Base-by-base conservation (phyloP, 2,797 vertebrate species). In the Tarsius wallacei region DNA sequence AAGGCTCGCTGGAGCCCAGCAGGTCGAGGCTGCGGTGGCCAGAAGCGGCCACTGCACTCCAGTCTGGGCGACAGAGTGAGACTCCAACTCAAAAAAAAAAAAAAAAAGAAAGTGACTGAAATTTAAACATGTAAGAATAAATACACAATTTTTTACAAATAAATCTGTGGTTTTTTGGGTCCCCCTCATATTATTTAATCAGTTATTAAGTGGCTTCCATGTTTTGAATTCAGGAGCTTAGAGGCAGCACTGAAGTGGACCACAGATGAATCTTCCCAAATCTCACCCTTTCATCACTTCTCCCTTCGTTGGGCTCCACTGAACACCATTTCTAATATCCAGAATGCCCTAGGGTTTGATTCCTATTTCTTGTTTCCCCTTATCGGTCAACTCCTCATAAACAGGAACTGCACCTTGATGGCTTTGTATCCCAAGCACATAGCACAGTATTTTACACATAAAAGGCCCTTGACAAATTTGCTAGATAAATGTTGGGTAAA, bases 401-500 rank as follows among this genome's bases (percentile, higher is more conserved):
- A 93, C 10, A 59, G 22, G 42, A 94, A 83, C 10, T 92, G 61
- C 64, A 51, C 61, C n/a, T 77, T 73, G 77, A 55, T 91, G 64
- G 16, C 71, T 96, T 64, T 90, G 53, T 22, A 61, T 42, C 33
- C n/a, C 68, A 97, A 86, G 10, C n/a, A n/a, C 24, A 64, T 63
- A 93, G 10, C 28, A 42, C 77, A 80, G 36, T 76, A 80, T 22
- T 42, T 93, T 88, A 74, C 21, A 73, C 12, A 26, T 28, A n/a
- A 55, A 91, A 82, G 83, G 42, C 42, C 93, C 61, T 91, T 93
- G 61, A 70, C 87, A 94, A 64, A 15, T 66, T 81, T 21, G 28
- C 68, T 89, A 53, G 64, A 49, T 89, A 76, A 89, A 90, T n/a
- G 9, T 36, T 76, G 17, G 66, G 7, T 93, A 2, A 93, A 89